Evolutionary conservation across 2,888 invertebrate genomes (phyloP).

Genomic region (Cabera pusaria): DNA sequence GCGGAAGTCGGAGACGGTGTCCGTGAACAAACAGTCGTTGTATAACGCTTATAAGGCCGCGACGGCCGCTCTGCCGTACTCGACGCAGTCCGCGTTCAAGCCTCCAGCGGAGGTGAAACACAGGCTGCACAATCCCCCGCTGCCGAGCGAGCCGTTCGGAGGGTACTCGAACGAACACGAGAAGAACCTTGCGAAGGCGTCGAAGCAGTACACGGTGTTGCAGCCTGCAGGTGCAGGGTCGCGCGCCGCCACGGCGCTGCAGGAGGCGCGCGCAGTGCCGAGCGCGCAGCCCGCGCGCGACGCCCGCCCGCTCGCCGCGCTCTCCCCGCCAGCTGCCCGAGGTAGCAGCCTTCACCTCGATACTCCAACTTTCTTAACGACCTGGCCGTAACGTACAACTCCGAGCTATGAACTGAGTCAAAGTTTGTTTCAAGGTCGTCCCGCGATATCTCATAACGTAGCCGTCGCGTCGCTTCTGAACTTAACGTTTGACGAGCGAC

Average conservation of each 20-base stretch:
- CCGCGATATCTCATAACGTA: slow-evolving; percentile 56
- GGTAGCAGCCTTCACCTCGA: slow-evolving; percentile 82
- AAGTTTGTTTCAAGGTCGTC: slow-evolving; percentile 79
- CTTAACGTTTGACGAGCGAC: slow-evolving; percentile 42
- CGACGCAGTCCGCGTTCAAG: slow-evolving; percentile 91
- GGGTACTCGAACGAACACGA: slow-evolving; percentile 85
- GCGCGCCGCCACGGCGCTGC: slow-evolving; percentile 91
- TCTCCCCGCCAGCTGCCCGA: slow-evolving; percentile 91
- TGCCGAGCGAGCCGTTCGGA: slow-evolving; percentile 88
- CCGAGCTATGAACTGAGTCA: slow-evolving; percentile 66
- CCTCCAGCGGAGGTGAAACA: slow-evolving; percentile 88
- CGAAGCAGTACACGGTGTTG: slow-evolving; percentile 93
- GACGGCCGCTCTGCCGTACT: slow-evolving; percentile 85
- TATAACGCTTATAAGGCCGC: slow-evolving; percentile 82
- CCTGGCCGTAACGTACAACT: slow-evolving; percentile 69
- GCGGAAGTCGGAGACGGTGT: slow-evolving; percentile 76
- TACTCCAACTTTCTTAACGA: slow-evolving; percentile 77
- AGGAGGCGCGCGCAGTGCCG: slow-evolving; percentile 86
- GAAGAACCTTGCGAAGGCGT: slow-evolving; percentile 70
- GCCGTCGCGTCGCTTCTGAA: slow-evolving; percentile 45
- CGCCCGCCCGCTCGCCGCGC: slow-evolving; percentile 72
- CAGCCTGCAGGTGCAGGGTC: slow-evolving; percentile 93
- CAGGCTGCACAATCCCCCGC: slow-evolving; percentile 61
- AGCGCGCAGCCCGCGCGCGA: slow-evolving; percentile 78
- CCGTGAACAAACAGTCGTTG: slow-evolving; percentile 78